These are phyloP conservation scores for Drosophila orosa DNA, from an alignment of 1,140 invertebrate genomes.

Conservation along the genomic window DNA sequence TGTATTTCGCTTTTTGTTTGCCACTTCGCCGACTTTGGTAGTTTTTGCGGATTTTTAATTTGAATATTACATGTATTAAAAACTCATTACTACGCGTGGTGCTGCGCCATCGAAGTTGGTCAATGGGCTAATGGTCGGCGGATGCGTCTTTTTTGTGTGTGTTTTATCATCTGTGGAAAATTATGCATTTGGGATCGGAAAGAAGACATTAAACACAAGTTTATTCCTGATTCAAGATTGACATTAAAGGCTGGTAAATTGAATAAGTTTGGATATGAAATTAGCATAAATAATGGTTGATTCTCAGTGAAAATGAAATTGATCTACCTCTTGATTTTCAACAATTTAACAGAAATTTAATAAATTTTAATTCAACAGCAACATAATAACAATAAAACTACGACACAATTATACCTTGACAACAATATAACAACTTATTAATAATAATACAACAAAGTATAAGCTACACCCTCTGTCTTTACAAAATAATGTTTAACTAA, in stretches of 20 bases:
- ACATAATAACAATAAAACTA: background rate
- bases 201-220: constrained; percentile 2
- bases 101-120: constrained; percentile 68
- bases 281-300: background rate
- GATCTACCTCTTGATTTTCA: background rate
- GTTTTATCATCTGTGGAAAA: constrained; percentile 6
- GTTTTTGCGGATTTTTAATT: constrained; percentile 71
- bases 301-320: background rate
- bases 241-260: background rate
- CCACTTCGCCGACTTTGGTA: constrained; percentile 26
- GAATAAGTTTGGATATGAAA: background rate
- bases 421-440: background rate
- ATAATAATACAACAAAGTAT: background rate
- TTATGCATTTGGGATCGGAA: constrained; percentile 33
- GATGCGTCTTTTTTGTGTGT: constrained; percentile 32
- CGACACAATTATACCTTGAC: background rate
- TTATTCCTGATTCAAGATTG: background rate
- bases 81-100: constrained; percentile 70
- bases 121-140: constrained; percentile 75
- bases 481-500: too few species aligned
- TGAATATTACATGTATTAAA: constrained; percentile 81
- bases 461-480: too few species aligned
- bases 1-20: constrained; percentile 63
- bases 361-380: background rate
- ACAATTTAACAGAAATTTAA: too few species aligned